Conservation (phyloP, 1,140 invertebrate genomes). For the Nymphalis io region DNA sequence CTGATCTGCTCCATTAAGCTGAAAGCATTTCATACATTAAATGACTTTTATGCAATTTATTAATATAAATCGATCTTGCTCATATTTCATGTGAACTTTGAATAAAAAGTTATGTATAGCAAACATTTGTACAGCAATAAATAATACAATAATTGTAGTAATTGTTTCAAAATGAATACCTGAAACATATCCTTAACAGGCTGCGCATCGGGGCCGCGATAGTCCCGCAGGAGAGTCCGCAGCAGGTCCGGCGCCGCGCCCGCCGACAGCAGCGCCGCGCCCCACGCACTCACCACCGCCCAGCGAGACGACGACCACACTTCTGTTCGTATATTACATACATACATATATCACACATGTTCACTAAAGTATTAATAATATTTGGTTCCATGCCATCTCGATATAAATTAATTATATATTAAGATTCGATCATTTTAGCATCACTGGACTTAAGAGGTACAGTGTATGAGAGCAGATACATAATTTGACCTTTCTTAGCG, state of each 20-base stretch:
- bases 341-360: background rate
- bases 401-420: too few relatives aligned
- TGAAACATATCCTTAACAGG: constrained; percentile 93
- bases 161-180: constrained; percentile 37
- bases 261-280: constrained; percentile 91
- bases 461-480: too few relatives aligned
- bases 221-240: constrained; percentile 89
- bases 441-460: too few relatives aligned
- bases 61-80: too few relatives aligned
- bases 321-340: constrained; percentile 40
- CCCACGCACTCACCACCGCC: constrained; percentile 92
- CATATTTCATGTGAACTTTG: too few relatives aligned
- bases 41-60: too few relatives aligned
- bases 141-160: background rate
- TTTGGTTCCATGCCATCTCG: too few relatives aligned
- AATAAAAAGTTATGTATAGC: too few relatives aligned
- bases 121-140: too few relatives aligned
- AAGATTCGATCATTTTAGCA: too few relatives aligned
- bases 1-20: constrained; percentile 90
- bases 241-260: constrained; percentile 93
- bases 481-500: constrained; percentile 56
- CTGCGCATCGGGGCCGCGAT: constrained; percentile 91
- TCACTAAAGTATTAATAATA: too few relatives aligned
- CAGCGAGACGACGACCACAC: constrained; percentile 80
- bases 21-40: background rate